A percentile compares a stretch with the other conserved stretches of the same genome.
phyloP scores from a whole-genome alignment of 2,888 invertebrate genomes.

The Sclerodermus sp. region DNA sequence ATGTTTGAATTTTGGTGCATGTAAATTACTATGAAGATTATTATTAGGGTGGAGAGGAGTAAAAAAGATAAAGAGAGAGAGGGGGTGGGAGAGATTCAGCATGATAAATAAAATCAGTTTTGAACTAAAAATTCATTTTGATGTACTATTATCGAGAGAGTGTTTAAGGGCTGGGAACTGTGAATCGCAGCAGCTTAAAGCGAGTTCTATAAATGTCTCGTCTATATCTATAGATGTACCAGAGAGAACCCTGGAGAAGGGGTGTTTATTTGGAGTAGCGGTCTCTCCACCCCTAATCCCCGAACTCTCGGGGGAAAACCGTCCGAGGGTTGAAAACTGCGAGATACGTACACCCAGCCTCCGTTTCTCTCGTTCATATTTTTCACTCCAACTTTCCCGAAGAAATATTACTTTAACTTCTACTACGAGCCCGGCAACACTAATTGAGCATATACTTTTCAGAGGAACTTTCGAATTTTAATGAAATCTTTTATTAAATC shows the following conservation, averaged over 20 bases:
- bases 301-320: slow-evolving; percentile 44
- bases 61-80: too few species aligned
- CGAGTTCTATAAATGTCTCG: slow-evolving; percentile 2
- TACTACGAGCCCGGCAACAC: too few species aligned
- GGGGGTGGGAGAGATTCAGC: background rate
- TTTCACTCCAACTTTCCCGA: slow-evolving; percentile 22
- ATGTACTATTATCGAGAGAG: too few species aligned
- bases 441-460: too few species aligned
- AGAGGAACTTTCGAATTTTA: too few species aligned
- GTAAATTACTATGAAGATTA: too few species aligned
- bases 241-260: slow-evolving; percentile 37
- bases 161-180: background rate
- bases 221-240: slow-evolving; percentile 6
- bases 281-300: slow-evolving; percentile 51
- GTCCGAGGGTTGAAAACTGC: slow-evolving; percentile 40
- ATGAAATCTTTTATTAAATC: too few species aligned
- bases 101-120: too few species aligned
- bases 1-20: too few species aligned
- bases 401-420: slow-evolving; percentile 1
- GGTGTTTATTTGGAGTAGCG: slow-evolving; percentile 55
- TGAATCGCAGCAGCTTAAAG: slow-evolving; percentile 1
- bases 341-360: slow-evolving; percentile 12
- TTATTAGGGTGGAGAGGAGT: too few species aligned
- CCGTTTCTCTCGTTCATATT: slow-evolving; percentile 11
- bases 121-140: too few species aligned